Base-by-base conservation (phyloP, 2,797 vertebrate genomes). In the Rhodeus uyekii region DNA sequence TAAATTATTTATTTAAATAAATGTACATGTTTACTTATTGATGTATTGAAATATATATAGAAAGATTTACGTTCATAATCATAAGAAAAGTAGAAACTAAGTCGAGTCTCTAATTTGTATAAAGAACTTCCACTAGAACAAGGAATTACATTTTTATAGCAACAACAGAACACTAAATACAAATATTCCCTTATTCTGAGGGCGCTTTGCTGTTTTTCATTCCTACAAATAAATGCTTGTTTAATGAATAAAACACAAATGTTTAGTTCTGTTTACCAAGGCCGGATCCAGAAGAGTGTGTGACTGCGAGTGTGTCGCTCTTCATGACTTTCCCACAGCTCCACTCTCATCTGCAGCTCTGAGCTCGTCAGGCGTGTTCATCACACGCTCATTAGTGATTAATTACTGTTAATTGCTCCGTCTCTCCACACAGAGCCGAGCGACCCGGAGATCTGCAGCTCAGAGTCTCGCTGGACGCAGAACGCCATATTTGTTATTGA, bases 381-480 rank as follows among this genome's bases (percentile, higher is more conserved):
- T n/a, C n/a, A n/a, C n/a, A n/a, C n/a, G n/a, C 39, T 42, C 39
- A 42, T 42, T 42, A 42, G 39, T 42, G 36, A n/a, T 12, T 27
- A 7, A 27, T 67, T n/a, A 13, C n/a, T 29, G 24, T 39, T 27
- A 27, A 58, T 7, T 58, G 24, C 12, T 58, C 55, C 24, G 6
- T 58, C 24, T 29, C 14, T 10, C 4, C 14, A 32, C 58, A 73
- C 55, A 74, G 32, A 32, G 61, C 84, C 74, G 12, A 68, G 71
- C 55, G 44, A 74, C 60, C 69, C 65, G 71, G 63, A 48, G 69
- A 50, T 38, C 71, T 78, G 60, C 61, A 68, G 60, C 85, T 71
- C 55, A 74, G 77, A 88, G 84, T 86, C 86, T 78, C 80, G 38
- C 46, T 58, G 50, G 55, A 63, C 50, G 60, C 83, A 85, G 86